Base-by-base conservation (phyloP, 2,888 invertebrate genomes). In the Eupeodes luniger region DNA sequence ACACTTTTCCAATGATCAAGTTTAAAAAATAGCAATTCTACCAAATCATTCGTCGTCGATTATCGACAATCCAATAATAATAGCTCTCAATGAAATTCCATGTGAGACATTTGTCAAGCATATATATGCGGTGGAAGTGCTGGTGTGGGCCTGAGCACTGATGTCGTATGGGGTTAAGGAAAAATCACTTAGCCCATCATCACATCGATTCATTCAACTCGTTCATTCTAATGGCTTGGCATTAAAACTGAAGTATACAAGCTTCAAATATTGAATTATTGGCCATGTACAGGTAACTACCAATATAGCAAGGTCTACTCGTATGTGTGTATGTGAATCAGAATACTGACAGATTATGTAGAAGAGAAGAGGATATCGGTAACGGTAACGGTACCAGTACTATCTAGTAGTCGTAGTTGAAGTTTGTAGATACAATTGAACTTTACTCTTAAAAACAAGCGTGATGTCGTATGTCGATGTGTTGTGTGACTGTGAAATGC, bases 201-300 rank as follows among this genome's bases (percentile, higher is more conserved):
- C 44, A 12, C 80, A 83, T 61, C 72, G 75, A 74, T 84, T 84
- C 74, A 81, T 81, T 78, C 76, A 81, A 75, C 77, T 81, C 76
- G 72, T 77, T 75, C 80, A 78, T 75, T 44, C 81, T 83, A 87
- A 84, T 77, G 40, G 80, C 62, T 57, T 78, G 81, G 72, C 84
- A 88, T 88, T 85, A 78, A 88, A 84, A 85, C 77, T 72, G 69
- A 84, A 84, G 87, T 84, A 84, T 36, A 59, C 47, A 69, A 80
- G 78, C 76, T 81, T 81, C 77, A 88, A 88, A 85, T 85, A 84
- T 84, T 85, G 77, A 88, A 78, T 88, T 84, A 85, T 75, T 84
- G 84, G 74, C 81, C 75, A 75, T 62, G 44, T 70, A 49, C 55
- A 19, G 79, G 75, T 87, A 27, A 5, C 40, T 40, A 40, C 40